These are phyloP conservation scores for Pelodiscus sinensis DNA, from an alignment of 2,113 vertebrate species.

Conservation along the genomic window DNA sequence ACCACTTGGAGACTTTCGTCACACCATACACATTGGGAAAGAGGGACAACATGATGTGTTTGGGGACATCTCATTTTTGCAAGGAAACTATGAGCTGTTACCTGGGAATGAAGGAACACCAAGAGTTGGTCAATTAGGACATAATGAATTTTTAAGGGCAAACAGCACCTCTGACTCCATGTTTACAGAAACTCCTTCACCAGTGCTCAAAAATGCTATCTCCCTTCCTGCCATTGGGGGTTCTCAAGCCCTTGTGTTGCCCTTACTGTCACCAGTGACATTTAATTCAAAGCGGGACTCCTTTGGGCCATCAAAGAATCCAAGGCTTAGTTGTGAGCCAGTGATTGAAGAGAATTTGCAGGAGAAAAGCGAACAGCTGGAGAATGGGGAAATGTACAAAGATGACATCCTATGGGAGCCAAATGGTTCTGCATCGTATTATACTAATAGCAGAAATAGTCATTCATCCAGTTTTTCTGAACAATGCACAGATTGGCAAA, in stretches of 20 bases:
- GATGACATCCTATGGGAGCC: slow-evolving; percentile 79
- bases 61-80: slow-evolving; percentile 97
- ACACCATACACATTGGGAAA: slow-evolving; percentile 97
- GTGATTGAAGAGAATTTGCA: slow-evolving; percentile 82
- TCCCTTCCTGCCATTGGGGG: slow-evolving; percentile 96
- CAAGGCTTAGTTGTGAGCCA: slow-evolving; percentile 82
- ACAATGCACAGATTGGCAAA: slow-evolving; percentile 87
- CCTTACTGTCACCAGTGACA: slow-evolving; percentile 86
- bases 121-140: slow-evolving; percentile 78
- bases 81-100: slow-evolving; percentile 95
- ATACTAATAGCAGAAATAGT: slow-evolving; percentile 82
- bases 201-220: slow-evolving; percentile 98
- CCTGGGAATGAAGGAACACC: slow-evolving; percentile 86
- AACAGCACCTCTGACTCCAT: slow-evolving; percentile 95
- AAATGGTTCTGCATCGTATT: slow-evolving; percentile 76
- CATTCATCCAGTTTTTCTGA: slow-evolving; percentile 85
- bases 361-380: slow-evolving; percentile 77
- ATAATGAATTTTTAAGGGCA: slow-evolving; percentile 89
- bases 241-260: slow-evolving; percentile 93
- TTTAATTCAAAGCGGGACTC: slow-evolving; percentile 87
- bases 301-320: slow-evolving; percentile 79
- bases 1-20: slow-evolving; percentile 96
- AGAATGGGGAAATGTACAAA: slow-evolving; percentile 79
- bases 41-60: slow-evolving; percentile 95
- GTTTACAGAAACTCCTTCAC: slow-evolving; percentile 92